Evolutionary conservation across 1,140 invertebrate genomes (phyloP).

Genomic region (Pinna nobilis): DNA sequence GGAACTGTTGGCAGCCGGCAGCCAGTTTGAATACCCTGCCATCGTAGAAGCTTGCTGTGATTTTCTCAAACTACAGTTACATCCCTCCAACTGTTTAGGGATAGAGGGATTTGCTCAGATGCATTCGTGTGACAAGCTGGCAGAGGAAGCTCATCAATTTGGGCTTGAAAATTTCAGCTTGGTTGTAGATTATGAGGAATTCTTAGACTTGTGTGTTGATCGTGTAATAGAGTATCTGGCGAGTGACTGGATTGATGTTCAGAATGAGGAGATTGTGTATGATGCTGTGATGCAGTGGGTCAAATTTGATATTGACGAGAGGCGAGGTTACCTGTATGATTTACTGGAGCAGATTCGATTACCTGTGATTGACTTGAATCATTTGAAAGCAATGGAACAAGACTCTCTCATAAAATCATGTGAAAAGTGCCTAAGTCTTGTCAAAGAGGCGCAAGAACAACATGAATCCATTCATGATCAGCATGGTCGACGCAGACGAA

Average conservation of each 20-base stretch:
- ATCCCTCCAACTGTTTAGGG: constrained; percentile 74
- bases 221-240: constrained; percentile 66
- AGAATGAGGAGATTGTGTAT: constrained; percentile 74
- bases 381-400: constrained; percentile 59
- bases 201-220: constrained; percentile 71
- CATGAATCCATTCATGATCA: constrained; percentile 64
- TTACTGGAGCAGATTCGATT: constrained; percentile 71
- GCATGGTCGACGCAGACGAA: constrained; percentile 62
- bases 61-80: constrained; percentile 73
- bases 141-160: constrained; percentile 66
- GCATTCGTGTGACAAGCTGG: constrained; percentile 70
- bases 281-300: constrained; percentile 74
- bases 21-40: constrained; percentile 74
- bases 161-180: constrained; percentile 72
- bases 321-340: constrained; percentile 60
- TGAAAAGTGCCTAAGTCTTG: constrained; percentile 63
- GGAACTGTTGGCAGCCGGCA: constrained; percentile 73
- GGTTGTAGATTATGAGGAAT: constrained; percentile 72
- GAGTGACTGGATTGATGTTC: constrained; percentile 72
- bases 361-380: constrained; percentile 60
- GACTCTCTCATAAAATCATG: constrained; percentile 63
- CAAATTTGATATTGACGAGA: constrained; percentile 69
- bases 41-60: constrained; percentile 72
- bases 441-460: constrained; percentile 65
- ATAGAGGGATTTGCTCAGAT: constrained; percentile 73